These are phyloP conservation scores for Cricetomys ansorgei DNA, from an alignment of 2,113 vertebrate species.

Conservation along the genomic window DNA sequence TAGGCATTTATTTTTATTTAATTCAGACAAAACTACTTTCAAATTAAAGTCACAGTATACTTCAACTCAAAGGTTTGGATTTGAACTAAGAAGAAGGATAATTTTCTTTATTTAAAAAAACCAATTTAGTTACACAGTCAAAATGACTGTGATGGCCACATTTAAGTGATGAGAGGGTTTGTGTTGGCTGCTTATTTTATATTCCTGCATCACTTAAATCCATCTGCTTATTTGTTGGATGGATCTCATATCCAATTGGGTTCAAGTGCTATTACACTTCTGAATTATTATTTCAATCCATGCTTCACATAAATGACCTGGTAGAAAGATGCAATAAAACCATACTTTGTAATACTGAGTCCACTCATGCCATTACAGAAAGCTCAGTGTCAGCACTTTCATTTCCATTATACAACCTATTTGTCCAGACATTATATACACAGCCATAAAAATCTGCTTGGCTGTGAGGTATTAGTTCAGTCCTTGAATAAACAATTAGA, in stretches of 20 bases:
- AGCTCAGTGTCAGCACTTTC: constrained; percentile 71
- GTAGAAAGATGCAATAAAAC: constrained; percentile 67
- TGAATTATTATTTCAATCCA: constrained; percentile 73
- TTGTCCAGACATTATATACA: constrained; percentile 73
- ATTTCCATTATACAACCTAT: constrained; percentile 62
- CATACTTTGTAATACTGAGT: not conserved
- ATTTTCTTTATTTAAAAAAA: constrained; percentile 38
- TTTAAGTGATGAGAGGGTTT: constrained; percentile 61
- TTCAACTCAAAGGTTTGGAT: constrained; percentile 6
- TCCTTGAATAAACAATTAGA: constrained; percentile 68
- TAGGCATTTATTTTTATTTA: not conserved
- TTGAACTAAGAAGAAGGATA: not conserved
- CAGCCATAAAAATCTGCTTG: constrained; percentile 63
- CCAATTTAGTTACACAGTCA: not conserved
- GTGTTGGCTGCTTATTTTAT: not conserved
- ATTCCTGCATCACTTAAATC: constrained; percentile 50
- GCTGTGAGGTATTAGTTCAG: constrained; percentile 62
- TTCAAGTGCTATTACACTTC: constrained; percentile 52
- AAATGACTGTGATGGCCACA: constrained; percentile 1
- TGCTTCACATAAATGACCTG: constrained; percentile 48
- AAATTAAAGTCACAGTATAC: not conserved
- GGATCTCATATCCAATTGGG: constrained; percentile 6
- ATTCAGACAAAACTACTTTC: not conserved
- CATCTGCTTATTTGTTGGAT: constrained; percentile 57
- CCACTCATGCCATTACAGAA: constrained; percentile 65